These are phyloP conservation scores for Agapornis canus DNA, from an alignment of 2,797 vertebrate species.

Conservation along the genomic window DNA sequence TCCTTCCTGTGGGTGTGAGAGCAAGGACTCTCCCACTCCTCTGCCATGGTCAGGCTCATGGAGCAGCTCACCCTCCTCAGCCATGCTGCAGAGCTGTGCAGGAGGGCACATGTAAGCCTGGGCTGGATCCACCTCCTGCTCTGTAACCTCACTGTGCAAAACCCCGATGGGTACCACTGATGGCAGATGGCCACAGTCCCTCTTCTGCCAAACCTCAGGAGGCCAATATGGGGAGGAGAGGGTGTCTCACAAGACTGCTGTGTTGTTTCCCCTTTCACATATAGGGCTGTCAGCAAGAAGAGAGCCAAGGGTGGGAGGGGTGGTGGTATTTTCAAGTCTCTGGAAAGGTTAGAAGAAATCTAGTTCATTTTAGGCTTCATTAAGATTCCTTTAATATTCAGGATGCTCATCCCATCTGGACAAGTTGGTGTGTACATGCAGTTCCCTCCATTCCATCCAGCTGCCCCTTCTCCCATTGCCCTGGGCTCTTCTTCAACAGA, in stretches of 20 bases:
- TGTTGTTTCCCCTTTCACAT: neutral
- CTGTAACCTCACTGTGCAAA: neutral
- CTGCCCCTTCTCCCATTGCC: neutral
- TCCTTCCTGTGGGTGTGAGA: neutral
- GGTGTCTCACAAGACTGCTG: neutral
- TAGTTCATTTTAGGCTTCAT: neutral
- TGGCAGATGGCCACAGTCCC: neutral
- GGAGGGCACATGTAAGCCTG: neutral
- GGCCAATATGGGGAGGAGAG: neutral
- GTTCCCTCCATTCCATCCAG: neutral
- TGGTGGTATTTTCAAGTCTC: neutral
- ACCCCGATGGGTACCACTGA: neutral
- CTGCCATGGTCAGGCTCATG: rapidly evolving
- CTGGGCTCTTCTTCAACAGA: neutral
- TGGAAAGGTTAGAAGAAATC: neutral
- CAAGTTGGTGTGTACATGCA: neutral
- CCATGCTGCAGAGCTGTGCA: neutral
- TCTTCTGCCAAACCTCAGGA: neutral
- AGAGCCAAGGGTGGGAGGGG: neutral
- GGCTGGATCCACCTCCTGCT: neutral
- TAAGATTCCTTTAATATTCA: neutral
- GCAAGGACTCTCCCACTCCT: neutral
- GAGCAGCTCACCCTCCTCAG: neutral
- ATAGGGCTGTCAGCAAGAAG: neutral
- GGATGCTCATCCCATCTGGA: neutral